Evolutionary conservation across 2,888 invertebrate species (phyloP).

Genomic region (Phyllotreta cruciferae): DNA sequence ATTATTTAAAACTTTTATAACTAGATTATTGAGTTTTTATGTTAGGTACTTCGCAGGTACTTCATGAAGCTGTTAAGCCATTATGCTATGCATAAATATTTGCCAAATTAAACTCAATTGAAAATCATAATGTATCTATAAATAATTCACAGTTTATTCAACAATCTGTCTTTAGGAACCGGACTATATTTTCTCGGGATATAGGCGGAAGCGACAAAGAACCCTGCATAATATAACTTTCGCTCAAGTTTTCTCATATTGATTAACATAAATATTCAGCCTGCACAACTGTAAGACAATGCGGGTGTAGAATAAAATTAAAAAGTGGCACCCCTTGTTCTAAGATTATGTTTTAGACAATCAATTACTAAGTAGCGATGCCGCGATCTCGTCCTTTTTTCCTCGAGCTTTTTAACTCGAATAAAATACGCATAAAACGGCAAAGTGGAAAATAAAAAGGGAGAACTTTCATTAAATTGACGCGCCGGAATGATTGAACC

Average conservation of each 20-base stretch:
- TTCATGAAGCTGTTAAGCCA: too few relatives aligned
- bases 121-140: too few relatives aligned
- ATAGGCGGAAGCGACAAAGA: conserved; percentile 21
- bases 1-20: too few relatives aligned
- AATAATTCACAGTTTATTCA: too few relatives aligned
- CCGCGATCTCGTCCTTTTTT: conserved; percentile 38
- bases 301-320: conserved; percentile 37
- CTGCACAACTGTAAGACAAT: conserved; percentile 34
- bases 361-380: conserved; percentile 46
- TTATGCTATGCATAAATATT: too few relatives aligned
- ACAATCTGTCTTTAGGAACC: background rate
- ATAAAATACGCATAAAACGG: conserved; percentile 40
- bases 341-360: conserved; percentile 45
- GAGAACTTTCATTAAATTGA: conserved; percentile 30
- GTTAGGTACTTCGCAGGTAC: too few relatives aligned
- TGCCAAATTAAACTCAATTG: too few relatives aligned
- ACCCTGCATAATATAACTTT: conserved; percentile 49
- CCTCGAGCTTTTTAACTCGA: conserved; percentile 34
- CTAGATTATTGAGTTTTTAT: too few relatives aligned
- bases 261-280: conserved; percentile 54
- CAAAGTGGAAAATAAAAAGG: conserved; percentile 34
- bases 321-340: conserved; percentile 36
- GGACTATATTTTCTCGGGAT: conserved; percentile 7
- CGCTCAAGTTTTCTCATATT: conserved; percentile 50
- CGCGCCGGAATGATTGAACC: conserved; percentile 23